Percentiles rank a stretch among this genome's conserved stretches.
Conservation (phyloP, 1,140 invertebrate species). For the Cecropterus lyciades region DNA sequence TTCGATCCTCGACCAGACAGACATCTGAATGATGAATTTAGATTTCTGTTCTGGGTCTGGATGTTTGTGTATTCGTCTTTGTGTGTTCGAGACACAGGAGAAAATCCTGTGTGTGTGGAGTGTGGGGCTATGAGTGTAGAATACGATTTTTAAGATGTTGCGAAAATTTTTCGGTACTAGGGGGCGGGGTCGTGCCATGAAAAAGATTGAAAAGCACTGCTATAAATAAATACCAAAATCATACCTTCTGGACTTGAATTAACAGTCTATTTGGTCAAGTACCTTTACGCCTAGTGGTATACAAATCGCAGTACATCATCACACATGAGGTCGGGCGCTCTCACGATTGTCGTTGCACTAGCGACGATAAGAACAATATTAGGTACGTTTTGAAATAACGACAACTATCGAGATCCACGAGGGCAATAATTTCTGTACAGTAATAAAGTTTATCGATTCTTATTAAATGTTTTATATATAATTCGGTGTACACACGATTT, state of each 20-base stretch:
- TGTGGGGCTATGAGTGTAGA: too few species aligned
- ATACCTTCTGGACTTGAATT: neutral
- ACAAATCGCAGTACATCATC: constrained; percentile 54
- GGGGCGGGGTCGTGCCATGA: too few species aligned
- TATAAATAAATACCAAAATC: too few species aligned
- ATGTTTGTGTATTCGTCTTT: too few species aligned
- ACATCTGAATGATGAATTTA: too few species aligned
- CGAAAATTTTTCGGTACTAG: too few species aligned
- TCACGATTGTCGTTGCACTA: constrained; percentile 73
- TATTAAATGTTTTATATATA: constrained; percentile 68
- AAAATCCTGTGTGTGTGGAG: too few species aligned
- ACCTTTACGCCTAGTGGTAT: constrained; percentile 16
- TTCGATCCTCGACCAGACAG: too few species aligned
- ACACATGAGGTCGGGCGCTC: constrained; percentile 55
- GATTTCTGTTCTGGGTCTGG: too few species aligned
- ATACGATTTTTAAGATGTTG: too few species aligned
- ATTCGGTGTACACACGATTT: constrained; percentile 42
- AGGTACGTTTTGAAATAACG: constrained; percentile 65
- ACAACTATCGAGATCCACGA: constrained; percentile 80
- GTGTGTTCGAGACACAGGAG: too few species aligned
- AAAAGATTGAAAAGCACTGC: too few species aligned
- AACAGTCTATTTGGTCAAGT: neutral
- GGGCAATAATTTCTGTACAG: constrained; percentile 73
- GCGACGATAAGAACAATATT: constrained; percentile 72
- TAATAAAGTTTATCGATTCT: constrained; percentile 80